Base-by-base conservation (phyloP, 1,140 invertebrate species). In the Sipha flava region DNA sequence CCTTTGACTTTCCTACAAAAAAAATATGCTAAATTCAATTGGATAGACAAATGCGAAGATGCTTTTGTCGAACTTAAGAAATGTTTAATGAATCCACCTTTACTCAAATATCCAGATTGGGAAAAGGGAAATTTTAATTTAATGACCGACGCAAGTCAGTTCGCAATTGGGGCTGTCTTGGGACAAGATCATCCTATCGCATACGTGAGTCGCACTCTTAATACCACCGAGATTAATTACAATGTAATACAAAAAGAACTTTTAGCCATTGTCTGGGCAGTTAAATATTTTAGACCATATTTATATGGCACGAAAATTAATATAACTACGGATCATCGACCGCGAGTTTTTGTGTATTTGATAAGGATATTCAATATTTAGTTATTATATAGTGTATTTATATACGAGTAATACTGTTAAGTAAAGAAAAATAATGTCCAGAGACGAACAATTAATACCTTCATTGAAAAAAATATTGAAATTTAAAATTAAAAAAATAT, bases 251-350 rank as follows among this genome's bases (percentile, higher is more conserved):
- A 87, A 83, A 85, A 86, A 81, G 88, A 90, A 85, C 85, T 84
- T 85, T 84, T 14, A 82, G 85, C 6, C 37, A 85, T 89, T 84
- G 85, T 72, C 87, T n/a, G n/a, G n/a, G n/a, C n/a, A n/a, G n/a
- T n/a, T n/a, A n/a, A n/a, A n/a, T n/a, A n/a, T n/a, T n/a, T 88
- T 81, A 59, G 85, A 81, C 83, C 85, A 40, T 88, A 87, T 83
- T 80, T 89, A 6, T 86, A 85, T 81, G 86, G 85, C 34, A 84
- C 75, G 72, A 83, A 86, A 45, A 87, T 89, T 79, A 85, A 81
- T 40, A 86, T 88, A 7, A 81, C 85, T 26, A 89, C 88, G 0
- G 88, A 90, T 80, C 88, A 89, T 79, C 84, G 85, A 79, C 85
- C 86, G 1, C n/a, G n/a, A n/a, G n/a, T n/a, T n/a, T n/a, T n/a